These are phyloP conservation scores for Micrastur ruficollis DNA, from an alignment of 2,797 vertebrate genomes.

Conservation along the genomic window DNA sequence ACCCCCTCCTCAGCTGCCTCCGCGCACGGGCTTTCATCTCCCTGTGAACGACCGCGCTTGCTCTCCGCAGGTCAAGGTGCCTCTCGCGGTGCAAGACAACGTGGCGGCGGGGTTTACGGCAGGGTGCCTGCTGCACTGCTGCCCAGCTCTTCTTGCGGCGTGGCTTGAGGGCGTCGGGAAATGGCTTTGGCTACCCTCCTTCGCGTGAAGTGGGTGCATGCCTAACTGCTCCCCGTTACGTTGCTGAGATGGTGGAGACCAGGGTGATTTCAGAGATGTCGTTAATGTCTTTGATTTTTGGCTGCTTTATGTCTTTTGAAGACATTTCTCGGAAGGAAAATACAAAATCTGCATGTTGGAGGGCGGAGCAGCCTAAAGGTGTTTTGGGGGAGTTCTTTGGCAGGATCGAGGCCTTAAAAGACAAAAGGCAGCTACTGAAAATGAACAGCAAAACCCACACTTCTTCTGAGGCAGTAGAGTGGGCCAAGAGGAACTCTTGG, in stretches of 20 bases:
- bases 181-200: not conserved
- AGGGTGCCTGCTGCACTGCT: not conserved
- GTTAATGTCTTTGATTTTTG: not conserved
- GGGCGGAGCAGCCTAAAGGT: not conserved
- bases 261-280: not conserved
- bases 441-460: not conserved
- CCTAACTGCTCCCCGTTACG: not conserved
- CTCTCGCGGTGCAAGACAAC: not conserved
- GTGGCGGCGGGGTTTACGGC: not conserved
- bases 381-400: not conserved
- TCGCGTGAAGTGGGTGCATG: not conserved
- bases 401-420: not conserved
- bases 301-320: not conserved
- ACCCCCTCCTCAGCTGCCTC: not conserved
- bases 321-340: not conserved
- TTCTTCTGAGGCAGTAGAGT: not conserved
- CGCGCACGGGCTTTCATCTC: not conserved
- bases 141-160: not conserved
- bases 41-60: not conserved
- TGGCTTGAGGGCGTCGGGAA: not conserved
- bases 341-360: not conserved
- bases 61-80: not conserved
- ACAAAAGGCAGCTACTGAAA: not conserved
- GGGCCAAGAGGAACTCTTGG: not conserved
- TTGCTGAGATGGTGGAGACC: not conserved